Conservation (phyloP, 1,140 invertebrate species). For the Rhagoletis pomonella region DNA sequence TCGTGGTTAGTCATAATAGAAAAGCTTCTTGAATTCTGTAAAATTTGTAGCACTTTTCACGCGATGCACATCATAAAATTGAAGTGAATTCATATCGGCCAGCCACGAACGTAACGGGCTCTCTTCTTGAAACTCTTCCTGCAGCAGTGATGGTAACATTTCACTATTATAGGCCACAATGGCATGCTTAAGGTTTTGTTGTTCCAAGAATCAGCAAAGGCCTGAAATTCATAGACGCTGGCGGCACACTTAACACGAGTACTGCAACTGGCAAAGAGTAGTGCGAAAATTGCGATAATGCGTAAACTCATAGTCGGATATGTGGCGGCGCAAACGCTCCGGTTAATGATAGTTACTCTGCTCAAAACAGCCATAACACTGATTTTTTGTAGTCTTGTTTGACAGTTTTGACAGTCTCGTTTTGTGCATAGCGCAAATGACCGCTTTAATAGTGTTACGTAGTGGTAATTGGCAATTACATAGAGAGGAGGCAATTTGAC, state of each 20-base stretch:
- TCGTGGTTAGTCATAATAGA: constrained; percentile 28
- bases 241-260: background rate
- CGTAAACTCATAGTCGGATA: no score
- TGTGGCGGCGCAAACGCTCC: no score
- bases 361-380: background rate
- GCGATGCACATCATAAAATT: constrained; percentile 29
- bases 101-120: background rate
- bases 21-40: constrained; percentile 23
- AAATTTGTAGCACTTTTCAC: background rate
- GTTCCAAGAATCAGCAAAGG: constrained; percentile 18
- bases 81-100: background rate
- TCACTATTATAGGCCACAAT: constrained; percentile 26
- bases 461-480: background rate
- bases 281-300: background rate
- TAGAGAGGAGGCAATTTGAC: background rate
- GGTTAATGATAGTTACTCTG: background rate
- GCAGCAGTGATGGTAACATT: background rate
- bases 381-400: background rate
- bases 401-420: no score
- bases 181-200: constrained; percentile 48
- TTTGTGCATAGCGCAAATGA: constrained; percentile 12
- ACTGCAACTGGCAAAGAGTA: background rate
- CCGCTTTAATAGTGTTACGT: background rate
- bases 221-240: constrained; percentile 25
- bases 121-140: no score